Conservation (phyloP, 2,797 vertebrate genomes). For the Champsocephalus esox region DNA sequence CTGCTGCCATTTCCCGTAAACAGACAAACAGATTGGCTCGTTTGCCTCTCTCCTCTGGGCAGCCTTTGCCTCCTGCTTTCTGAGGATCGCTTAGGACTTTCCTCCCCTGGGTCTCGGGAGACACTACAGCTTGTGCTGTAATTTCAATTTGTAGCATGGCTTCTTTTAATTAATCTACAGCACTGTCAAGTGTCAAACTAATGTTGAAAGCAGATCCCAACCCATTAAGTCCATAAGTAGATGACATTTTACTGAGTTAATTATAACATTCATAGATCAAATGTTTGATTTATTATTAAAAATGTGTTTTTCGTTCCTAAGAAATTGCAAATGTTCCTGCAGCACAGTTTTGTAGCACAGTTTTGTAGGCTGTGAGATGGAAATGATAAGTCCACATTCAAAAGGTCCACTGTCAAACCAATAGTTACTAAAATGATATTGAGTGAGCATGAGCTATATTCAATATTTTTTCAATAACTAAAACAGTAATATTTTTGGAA, state of each 20-base stretch:
- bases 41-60: constrained; percentile 94
- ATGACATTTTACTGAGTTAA: constrained; percentile 1
- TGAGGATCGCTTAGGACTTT: constrained; percentile 71
- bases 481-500: background rate
- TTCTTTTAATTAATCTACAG: constrained; percentile 58
- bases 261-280: constrained; percentile 19
- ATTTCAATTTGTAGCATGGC: constrained; percentile 51
- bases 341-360: background rate
- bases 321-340: background rate
- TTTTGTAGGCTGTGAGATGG: background rate
- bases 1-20: constrained; percentile 94
- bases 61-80: constrained; percentile 87
- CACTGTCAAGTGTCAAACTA: constrained; percentile 43
- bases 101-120: constrained; percentile 46
- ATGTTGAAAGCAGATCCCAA: constrained; percentile 34
- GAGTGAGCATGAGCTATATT: constrained; percentile 3
- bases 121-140: constrained; percentile 34
- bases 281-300: background rate
- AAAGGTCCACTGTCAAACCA: background rate
- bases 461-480: constrained; percentile 1
- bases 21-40: constrained; percentile 93
- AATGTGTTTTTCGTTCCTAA: constrained; percentile 6
- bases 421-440: constrained; percentile 3
- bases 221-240: constrained; percentile 1
- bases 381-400: background rate